These are phyloP conservation scores for Onychorhynchus coronatus DNA, from an alignment of 2,113 vertebrate species.

Conservation along the genomic window DNA sequence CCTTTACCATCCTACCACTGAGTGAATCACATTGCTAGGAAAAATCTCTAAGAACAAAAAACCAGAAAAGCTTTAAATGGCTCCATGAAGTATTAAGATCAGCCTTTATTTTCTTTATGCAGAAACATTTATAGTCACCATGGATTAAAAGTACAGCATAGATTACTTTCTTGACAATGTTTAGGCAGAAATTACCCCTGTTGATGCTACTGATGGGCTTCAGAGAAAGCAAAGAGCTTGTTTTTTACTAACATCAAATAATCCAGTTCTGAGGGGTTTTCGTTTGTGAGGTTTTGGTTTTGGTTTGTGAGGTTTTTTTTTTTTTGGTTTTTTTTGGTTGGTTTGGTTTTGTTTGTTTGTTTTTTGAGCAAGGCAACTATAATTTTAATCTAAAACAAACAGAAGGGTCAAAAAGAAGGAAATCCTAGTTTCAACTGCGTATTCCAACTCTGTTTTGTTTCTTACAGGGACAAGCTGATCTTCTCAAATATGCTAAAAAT, in stretches of 20 bases:
- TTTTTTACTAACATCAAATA: not conserved
- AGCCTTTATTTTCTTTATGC: not conserved
- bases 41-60: not conserved
- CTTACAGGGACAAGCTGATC: conserved; percentile 91
- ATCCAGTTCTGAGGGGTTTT: not conserved
- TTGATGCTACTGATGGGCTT: not conserved
- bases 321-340: not conserved
- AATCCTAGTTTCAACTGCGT: not conserved
- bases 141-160: not conserved
- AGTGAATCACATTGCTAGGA: not conserved
- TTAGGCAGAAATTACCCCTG: not conserved
- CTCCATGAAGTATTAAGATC: not conserved
- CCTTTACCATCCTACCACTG: not conserved
- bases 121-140: not conserved
- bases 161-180: not conserved
- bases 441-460: not conserved
- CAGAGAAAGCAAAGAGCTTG: not conserved
- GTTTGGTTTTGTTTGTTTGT: not conserved
- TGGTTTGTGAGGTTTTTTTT: not conserved
- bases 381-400: not conserved
- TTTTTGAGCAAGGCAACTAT: not conserved
- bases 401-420: not conserved
- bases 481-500: conserved; percentile 90
- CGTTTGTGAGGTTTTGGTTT: not conserved
- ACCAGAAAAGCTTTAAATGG: not conserved